Evolutionary conservation across 1,140 invertebrate species (phyloP).

Genomic region (Nephila pilipes): DNA sequence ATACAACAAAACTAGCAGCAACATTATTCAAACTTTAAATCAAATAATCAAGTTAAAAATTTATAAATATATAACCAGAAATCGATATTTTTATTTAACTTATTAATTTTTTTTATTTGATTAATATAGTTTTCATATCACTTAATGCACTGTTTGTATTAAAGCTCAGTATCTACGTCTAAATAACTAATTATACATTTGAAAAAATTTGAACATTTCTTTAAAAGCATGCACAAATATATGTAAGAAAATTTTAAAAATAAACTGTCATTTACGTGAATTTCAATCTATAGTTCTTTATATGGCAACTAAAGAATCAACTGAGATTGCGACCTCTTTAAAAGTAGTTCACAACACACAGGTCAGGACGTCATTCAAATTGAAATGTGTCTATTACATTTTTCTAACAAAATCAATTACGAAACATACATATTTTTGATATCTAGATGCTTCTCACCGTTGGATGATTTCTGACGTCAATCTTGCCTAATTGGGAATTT

Average conservation of each 20-base stretch:
- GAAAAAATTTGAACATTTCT: neutral
- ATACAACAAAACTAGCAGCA: too few relatives aligned
- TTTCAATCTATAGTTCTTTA: neutral
- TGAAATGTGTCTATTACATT: neutral
- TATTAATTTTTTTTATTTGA: too few relatives aligned
- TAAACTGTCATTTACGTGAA: neutral
- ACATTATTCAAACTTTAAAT: too few relatives aligned
- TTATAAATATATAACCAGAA: too few relatives aligned
- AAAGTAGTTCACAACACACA: neutral
- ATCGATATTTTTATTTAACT: too few relatives aligned
- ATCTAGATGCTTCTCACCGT: neutral
- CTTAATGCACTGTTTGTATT: too few relatives aligned
- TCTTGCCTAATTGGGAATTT: neutral
- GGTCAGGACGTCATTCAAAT: neutral
- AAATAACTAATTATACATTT: neutral
- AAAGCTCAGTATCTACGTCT: neutral
- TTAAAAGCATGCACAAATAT: neutral
- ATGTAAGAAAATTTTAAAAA: too few relatives aligned
- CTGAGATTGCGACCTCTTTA: neutral
- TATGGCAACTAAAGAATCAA: neutral
- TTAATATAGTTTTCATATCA: too few relatives aligned
- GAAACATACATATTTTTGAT: neutral
- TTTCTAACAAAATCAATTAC: constrained; percentile 24
- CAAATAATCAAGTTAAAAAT: too few relatives aligned
- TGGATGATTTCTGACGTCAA: neutral